phyloP scores from a whole-genome alignment of 2,888 invertebrate species.

The Teleiodes luculella region DNA sequence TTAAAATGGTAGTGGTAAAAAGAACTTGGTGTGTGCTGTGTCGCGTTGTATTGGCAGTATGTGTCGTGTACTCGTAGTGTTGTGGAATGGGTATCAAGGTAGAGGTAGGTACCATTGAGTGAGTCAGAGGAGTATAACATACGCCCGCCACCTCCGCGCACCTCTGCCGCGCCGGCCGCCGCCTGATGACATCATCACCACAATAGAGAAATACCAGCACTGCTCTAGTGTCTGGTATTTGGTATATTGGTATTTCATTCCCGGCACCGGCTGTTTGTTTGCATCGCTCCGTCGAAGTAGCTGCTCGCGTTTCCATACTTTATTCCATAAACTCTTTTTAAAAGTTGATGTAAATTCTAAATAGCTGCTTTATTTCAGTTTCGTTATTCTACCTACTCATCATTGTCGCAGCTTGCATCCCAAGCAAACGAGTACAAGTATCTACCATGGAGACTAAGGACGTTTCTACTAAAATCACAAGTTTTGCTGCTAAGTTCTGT shows the following conservation, averaged over 20 bases:
- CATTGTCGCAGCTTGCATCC: no score
- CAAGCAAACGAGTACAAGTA: slow-evolving; percentile 25
- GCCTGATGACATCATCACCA: not conserved
- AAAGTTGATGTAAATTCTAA: not conserved
- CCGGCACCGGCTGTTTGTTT: not conserved
- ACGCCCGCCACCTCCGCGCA: no score
- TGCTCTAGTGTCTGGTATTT: not conserved
- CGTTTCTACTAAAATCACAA: slow-evolving; percentile 54
- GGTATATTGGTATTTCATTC: not conserved
- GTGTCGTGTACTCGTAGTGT: no score
- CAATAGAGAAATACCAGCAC: not conserved
- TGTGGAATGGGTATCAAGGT: not conserved
- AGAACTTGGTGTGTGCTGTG: no score
- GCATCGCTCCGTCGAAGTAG: not conserved
- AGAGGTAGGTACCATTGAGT: not conserved
- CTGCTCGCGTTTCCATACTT: not conserved
- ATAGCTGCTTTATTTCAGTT: slow-evolving; percentile 37
- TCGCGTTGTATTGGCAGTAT: no score
- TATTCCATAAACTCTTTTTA: not conserved
- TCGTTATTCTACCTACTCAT: slow-evolving; percentile 30
- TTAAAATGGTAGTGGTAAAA: no score
- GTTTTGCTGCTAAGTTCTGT: slow-evolving; percentile 69
- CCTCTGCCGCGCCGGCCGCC: not conserved
- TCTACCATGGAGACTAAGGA: slow-evolving; percentile 54
- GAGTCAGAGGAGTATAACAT: not conserved